Evolutionary conservation across 2,888 invertebrate genomes (phyloP).

Genomic region (Gasteruption jaculator): DNA sequence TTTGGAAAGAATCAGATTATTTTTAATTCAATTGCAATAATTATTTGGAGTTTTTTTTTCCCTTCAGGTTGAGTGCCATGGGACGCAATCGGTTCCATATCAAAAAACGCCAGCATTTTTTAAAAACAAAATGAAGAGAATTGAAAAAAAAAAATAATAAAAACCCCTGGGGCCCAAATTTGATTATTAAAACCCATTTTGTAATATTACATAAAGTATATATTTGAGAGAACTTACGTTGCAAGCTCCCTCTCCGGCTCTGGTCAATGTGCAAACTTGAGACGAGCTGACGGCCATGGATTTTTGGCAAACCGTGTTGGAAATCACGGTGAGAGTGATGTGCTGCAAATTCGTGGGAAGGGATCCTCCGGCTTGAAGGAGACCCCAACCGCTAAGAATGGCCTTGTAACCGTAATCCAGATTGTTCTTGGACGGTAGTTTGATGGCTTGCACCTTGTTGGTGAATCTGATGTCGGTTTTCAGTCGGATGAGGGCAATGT

Average conservation of each 20-base stretch:
- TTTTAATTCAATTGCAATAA: too few relatives aligned
- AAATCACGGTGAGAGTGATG: constrained; percentile 24
- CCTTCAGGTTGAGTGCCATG: too few relatives aligned
- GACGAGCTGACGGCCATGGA: constrained; percentile 19
- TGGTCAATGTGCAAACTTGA: constrained; percentile 40
- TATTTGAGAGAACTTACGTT: too few relatives aligned
- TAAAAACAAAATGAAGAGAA: too few relatives aligned
- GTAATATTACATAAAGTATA: too few relatives aligned
- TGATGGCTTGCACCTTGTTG: constrained; percentile 29
- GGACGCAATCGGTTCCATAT: too few relatives aligned
- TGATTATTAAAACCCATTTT: too few relatives aligned
- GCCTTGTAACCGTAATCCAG: constrained; percentile 19
- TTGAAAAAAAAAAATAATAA: too few relatives aligned
- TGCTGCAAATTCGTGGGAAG: constrained; percentile 31
- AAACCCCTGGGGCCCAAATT: too few relatives aligned
- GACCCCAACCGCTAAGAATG: constrained; percentile 38
- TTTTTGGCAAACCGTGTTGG: constrained; percentile 22
- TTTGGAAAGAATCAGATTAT: neutral
- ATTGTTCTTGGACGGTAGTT: constrained; percentile 22
- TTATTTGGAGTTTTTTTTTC: too few relatives aligned
- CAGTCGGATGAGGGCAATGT: constrained; percentile 35
- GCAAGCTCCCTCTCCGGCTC: constrained; percentile 41
- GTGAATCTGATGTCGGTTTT: constrained; percentile 25
- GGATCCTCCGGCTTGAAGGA: constrained; percentile 24
- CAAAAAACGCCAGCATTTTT: too few relatives aligned